Evolutionary conservation across 2,113 vertebrate genomes (phyloP), one percentile per base, ranked within the genome.

Genomic region (Gymnarchus niloticus): DNA sequence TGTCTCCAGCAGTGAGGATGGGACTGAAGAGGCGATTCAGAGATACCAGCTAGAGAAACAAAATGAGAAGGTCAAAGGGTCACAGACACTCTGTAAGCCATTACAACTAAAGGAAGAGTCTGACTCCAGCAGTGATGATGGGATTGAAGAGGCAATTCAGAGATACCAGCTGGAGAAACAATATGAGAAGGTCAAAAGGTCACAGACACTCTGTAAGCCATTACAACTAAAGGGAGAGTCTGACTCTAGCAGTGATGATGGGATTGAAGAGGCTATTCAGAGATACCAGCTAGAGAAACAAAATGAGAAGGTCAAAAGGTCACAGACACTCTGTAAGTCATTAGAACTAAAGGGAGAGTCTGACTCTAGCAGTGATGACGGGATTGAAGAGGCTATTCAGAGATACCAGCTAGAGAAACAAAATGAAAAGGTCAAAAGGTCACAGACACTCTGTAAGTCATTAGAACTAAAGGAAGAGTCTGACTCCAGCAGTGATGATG

Each of bases 81-180:
- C 65, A 73, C 65, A 73, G 4, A 3, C 12, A 17, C 17, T 6
- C 14, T 41, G 33, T 73, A 73, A 37, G 41, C 19, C 65, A 37
- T 73, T 73, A 19, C 12, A 41, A 33, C 12, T 73, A 73, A 73
- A 73, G 28, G 65, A 41, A 41, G 65, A 73, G 37, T 73, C 54
- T 7, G 93, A 95, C 73, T 94, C 94, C 37, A 95, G 94, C 81
- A 95, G 93, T 49, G 94, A 99, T 0, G 97, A 98, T 0, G 97
- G 97, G 69, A 99, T 99, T 0, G 98, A 99, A 84, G 97, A 98
- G 88, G 97, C 97, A 82, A 99, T 99, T 85, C 96, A 94, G 83
- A 94, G 91, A 37, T 98, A 96, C 88, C 97, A 98, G 93, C 86
- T 95, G 21, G 96, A 95, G 87, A 96, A 95, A 56, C 93, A 91